These are phyloP conservation scores for Sylvia borin DNA, from an alignment of 2,797 vertebrate genomes.

Conservation along the genomic window DNA sequence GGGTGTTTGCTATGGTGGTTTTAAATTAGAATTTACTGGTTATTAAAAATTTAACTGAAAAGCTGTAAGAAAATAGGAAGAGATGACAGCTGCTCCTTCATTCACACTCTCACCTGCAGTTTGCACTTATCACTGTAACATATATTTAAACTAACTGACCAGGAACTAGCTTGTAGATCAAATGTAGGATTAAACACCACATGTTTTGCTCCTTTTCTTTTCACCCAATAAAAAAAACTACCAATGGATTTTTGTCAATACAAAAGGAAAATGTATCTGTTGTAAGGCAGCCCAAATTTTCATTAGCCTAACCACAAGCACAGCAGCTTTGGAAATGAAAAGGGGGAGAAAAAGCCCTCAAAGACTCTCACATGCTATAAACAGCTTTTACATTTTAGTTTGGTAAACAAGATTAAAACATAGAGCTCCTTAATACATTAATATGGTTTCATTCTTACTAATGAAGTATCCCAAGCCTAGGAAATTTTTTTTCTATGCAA, in stretches of 20 bases:
- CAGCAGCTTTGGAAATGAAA: neutral
- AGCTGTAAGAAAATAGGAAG: neutral
- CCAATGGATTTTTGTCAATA: neutral
- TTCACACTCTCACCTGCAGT: neutral
- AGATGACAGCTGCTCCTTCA: neutral
- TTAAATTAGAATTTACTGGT: neutral
- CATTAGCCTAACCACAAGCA: neutral
- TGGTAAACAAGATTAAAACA: slow-evolving; percentile 34
- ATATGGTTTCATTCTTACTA: slow-evolving; percentile 5
- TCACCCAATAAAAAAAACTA: neutral
- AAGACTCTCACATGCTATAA: neutral
- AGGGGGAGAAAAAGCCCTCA: neutral
- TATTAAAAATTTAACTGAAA: slow-evolving; percentile 2
- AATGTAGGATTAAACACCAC: neutral
- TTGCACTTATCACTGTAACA: neutral
- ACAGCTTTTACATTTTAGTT: slow-evolving; percentile 36
- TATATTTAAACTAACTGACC: neutral
- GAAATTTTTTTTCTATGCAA: neutral
- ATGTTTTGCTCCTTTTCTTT: neutral
- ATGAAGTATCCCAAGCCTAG: neutral
- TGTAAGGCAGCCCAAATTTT: neutral
- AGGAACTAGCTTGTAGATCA: neutral
- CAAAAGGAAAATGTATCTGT: neutral
- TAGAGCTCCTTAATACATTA: neutral
- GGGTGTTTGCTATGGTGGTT: neutral